Evolutionary conservation across 2,888 invertebrate genomes (phyloP), one percentile per base, ranked within the genome.

Genomic region (Charanyca ferruginea): DNA sequence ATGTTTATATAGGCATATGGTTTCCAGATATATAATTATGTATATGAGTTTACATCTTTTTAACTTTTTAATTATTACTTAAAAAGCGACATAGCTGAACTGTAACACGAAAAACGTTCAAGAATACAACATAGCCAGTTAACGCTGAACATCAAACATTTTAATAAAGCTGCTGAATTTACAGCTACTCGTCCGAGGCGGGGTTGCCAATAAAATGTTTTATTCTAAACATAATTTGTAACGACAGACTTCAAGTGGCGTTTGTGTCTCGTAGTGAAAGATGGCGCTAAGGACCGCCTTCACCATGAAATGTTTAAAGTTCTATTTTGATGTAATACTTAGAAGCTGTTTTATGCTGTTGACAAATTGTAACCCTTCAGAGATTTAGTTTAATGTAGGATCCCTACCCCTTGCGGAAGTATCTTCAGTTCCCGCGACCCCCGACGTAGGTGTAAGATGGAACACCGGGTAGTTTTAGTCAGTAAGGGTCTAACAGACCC

Each of bases 151-250:
- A 68, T 59, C 23, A 62, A 73, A 55, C 47, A 70, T 65, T 75
- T 70, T 49, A 75, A 59, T 52, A 58, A 49, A 84, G 66, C 59
- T 66, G 75, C 63, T 66, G 64, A 76, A 74, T 74, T 76, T 64
- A 63, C 55, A 66, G 66, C 66, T 66, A 69, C 77, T 77, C 75
- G 84, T 79, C 79, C 79, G 81, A 73, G 66, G 66, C 73, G 79
- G 79, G 58, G 51, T 47, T 18, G 72, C 73, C 83, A 86, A 83
- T 87, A 83, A 87, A 86, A 85, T 84, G 81, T 85, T 87, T 85
- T 84, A 86, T 86, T 83, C 73, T 73, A 76, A 76, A 85, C 84
- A 82, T 73, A 57, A 78, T 78, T 73, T 66, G 66, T 77, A 62
- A 68, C 51, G 73, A 66, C 59, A 48, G 55, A 20, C 28, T 60